phyloP scores from a whole-genome alignment of 1,140 invertebrate species.

The Mesaphorura yosii region DNA sequence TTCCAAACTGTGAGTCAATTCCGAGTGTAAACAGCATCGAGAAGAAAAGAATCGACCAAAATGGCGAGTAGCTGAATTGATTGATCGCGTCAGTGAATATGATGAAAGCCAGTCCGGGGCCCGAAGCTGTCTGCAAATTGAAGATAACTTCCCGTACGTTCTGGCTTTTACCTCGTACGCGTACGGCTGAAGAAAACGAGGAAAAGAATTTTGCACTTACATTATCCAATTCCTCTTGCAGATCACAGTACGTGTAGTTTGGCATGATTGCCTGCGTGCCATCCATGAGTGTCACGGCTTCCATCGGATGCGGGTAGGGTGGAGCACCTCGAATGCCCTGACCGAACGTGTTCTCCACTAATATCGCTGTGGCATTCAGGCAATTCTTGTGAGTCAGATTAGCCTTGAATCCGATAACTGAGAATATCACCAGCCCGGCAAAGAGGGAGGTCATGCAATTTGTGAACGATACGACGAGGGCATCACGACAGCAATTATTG shows the following conservation, averaged over 20 bases:
- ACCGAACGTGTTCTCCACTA: neutral
- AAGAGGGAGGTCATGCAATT: slow-evolving; percentile 96
- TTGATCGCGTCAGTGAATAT: slow-evolving; percentile 94
- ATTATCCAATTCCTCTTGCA: slow-evolving; percentile 76
- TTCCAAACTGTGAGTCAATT: slow-evolving; percentile 91
- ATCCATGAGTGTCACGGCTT: neutral
- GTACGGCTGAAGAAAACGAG: slow-evolving; percentile 19
- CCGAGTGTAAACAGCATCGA: slow-evolving; percentile 90
- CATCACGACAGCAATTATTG: slow-evolving; percentile 90
- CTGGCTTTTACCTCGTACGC: no score
- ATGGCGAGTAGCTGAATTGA: slow-evolving; percentile 83
- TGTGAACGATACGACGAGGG: slow-evolving; percentile 81
- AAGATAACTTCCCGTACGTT: no score
- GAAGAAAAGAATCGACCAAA: slow-evolving; percentile 86
- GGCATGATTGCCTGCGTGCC: neutral
- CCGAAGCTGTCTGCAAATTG: slow-evolving; percentile 15
- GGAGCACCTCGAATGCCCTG: neutral
- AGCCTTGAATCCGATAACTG: slow-evolving; percentile 85
- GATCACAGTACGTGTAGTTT: slow-evolving; percentile 54
- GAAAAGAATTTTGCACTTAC: slow-evolving; percentile 40
- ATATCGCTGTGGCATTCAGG: no score
- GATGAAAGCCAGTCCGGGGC: slow-evolving; percentile 52
- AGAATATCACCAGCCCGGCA: slow-evolving; percentile 94
- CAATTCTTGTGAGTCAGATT: slow-evolving; percentile 69
- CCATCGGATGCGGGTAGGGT: neutral